Evolutionary conservation across 2,113 vertebrate species (phyloP), one percentile per base, ranked within the genome.

Genomic region (Bujurquina vittata): DNA sequence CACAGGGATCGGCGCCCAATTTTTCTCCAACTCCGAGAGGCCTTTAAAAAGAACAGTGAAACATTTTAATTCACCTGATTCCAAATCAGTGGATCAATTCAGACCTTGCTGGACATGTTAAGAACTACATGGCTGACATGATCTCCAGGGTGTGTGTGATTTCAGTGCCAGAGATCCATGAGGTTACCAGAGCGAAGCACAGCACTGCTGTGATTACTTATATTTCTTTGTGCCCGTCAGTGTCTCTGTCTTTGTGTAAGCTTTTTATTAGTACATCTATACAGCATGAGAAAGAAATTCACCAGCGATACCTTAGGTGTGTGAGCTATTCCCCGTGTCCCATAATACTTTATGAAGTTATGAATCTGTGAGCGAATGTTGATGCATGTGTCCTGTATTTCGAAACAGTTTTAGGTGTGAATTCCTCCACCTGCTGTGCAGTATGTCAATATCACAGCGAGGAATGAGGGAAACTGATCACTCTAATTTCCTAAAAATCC

Each of bases 401-500:
- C 29, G 29, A 79, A 80, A 69, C 18, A 3, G 23, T 79, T 84
- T 83, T 12, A 77, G 79, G 75, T 79, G 69, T 54, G 43, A 84
- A 67, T 77, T 76, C 52, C 20, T 78, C 77, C 43, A 75, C 85
- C 78, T 75, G 77, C 81, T 80, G 57, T 54, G 35, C 31, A 12
- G 37, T 58, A 61, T 80, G 65, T 91, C 79, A 72, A 75, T 85
- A 67, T 77, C 35, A 62, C 75, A 81, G 58, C n/a, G 3, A 46
- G 75, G 56, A 69, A 49, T 75, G 54, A 80, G 82, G 75, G 82
- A 82, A 87, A 69, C 57, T 76, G 85, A 89, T 88, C 12, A 65
- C 60, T 74, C 63, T 80, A 31, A 85, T 88, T 90, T 79, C 75
- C 78, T 86, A 80, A 60, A 87, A 83, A 74, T 86, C 86, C 80